Conservation (phyloP, 1,140 invertebrate species). For the Cydia splendana region DNA sequence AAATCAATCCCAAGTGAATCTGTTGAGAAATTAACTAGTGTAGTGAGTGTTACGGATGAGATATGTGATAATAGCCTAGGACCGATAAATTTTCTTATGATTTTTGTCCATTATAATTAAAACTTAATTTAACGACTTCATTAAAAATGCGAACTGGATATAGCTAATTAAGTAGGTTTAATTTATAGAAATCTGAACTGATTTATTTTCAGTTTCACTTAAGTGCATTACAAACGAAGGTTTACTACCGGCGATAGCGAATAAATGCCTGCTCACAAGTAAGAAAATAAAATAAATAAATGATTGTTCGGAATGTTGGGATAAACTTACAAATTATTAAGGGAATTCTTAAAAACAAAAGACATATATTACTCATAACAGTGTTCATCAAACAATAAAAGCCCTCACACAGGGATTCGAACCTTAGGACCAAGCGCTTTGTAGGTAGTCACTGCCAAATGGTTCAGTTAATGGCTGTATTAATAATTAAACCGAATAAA, state of each 20-base stretch:
- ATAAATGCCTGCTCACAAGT: too few species aligned
- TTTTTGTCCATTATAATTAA: neutral
- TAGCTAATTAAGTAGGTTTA: neutral
- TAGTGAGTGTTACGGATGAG: conserved; percentile 65
- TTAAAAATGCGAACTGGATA: conserved; percentile 7
- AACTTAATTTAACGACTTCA: conserved; percentile 19
- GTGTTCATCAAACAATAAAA: too few species aligned
- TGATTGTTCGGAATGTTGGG: too few species aligned
- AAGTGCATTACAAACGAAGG: neutral
- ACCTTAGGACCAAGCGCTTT: too few species aligned
- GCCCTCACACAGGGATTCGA: too few species aligned
- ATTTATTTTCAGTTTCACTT: neutral
- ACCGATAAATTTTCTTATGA: conserved; percentile 4
- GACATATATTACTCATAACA: neutral
- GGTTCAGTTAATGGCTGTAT: too few species aligned
- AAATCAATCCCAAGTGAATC: neutral
- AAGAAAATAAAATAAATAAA: too few species aligned
- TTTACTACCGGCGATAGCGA: neutral
- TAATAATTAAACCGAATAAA: too few species aligned
- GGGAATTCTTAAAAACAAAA: neutral
- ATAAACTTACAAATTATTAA: neutral
- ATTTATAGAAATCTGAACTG: neutral
- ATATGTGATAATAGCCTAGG: conserved; percentile 50
- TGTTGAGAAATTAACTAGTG: conserved; percentile 39
- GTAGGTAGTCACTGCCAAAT: too few species aligned